Percentiles rank a stretch among this genome's conserved stretches.
Evolutionary conservation across 2,113 vertebrate genomes (phyloP).

Genomic region (Callaeas wilsoni): DNA sequence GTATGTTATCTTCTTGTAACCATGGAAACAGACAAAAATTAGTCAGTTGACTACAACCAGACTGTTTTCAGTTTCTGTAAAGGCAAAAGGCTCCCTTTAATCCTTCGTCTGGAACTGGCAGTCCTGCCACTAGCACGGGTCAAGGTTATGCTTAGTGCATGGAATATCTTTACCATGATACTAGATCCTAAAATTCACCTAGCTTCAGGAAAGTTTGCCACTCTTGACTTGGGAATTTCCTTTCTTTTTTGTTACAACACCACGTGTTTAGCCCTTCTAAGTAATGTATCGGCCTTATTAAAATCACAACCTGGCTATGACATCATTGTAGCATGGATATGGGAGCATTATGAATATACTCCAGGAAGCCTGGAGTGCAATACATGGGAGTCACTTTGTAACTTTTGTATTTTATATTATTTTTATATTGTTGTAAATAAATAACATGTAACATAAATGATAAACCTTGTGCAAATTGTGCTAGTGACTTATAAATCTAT

Average conservation of each 20-base stretch:
- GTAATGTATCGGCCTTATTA: neutral
- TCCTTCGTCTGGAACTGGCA: neutral
- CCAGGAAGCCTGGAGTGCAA: neutral
- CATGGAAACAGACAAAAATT: neutral
- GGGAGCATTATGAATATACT: neutral
- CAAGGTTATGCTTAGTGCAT: neutral
- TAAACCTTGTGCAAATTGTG: neutral
- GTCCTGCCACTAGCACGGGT: neutral
- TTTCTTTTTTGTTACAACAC: neutral
- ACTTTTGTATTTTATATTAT: neutral
- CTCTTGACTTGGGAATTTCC: neutral
- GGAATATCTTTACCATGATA: neutral
- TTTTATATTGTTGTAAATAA: neutral
- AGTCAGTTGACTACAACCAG: neutral
- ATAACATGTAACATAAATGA: neutral
- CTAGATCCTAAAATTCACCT: neutral
- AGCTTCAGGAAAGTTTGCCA: neutral
- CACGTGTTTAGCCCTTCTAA: neutral
- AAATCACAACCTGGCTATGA: neutral
- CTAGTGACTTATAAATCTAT: neutral
- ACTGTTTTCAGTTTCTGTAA: neutral
- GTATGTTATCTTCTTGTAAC: constrained; percentile 15
- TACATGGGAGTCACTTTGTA: neutral
- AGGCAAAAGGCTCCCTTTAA: neutral
- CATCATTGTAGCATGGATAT: neutral